These are phyloP conservation scores for Mirounga angustirostris DNA, from an alignment of 2,113 vertebrate species.

Conservation along the genomic window DNA sequence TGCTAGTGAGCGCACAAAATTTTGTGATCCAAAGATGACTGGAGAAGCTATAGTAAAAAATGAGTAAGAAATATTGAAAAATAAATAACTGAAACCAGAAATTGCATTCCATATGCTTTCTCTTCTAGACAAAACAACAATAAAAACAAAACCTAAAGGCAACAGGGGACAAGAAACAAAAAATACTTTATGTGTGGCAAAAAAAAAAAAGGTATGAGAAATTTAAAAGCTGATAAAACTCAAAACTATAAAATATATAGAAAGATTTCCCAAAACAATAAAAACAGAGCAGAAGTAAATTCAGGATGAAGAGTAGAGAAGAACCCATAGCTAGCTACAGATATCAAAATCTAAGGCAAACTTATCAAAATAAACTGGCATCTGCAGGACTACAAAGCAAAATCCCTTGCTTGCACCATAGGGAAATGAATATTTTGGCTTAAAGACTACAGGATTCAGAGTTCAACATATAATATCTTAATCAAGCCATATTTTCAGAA, in stretches of 20 bases:
- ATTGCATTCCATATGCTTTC: background rate
- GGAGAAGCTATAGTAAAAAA: background rate
- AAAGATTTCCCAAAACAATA: background rate
- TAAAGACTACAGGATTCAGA: background rate
- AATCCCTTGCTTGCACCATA: background rate
- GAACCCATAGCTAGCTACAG: background rate
- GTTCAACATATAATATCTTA: background rate
- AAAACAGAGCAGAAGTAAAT: background rate
- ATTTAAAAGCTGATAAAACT: background rate
- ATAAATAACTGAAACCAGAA: background rate
- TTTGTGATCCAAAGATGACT: background rate
- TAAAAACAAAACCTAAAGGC: background rate
- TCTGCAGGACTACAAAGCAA: background rate
- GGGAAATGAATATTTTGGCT: background rate
- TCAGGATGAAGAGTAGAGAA: background rate
- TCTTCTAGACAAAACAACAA: background rate
- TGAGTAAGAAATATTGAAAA: background rate
- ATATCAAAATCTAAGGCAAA: background rate
- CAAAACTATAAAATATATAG: background rate
- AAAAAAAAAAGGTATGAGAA: background rate
- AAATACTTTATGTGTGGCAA: background rate
- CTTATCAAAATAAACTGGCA: background rate
- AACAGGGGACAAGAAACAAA: background rate
- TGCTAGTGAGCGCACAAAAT: background rate
- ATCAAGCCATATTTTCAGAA: background rate